phyloP scores from a whole-genome alignment of 2,797 vertebrate genomes.

The Protonibea diacanthus region DNA sequence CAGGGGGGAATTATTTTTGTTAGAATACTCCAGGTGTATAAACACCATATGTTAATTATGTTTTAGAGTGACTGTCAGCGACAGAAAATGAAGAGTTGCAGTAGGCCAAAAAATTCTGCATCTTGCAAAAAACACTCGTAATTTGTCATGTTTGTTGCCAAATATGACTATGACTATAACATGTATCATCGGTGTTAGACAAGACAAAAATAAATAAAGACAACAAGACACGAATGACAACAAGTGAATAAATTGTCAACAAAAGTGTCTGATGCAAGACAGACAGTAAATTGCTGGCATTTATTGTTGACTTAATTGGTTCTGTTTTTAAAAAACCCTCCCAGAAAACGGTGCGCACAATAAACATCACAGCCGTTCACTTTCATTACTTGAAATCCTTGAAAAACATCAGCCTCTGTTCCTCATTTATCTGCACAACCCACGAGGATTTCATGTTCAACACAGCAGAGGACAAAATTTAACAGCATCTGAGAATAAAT shows the following conservation, averaged over 20 bases:
- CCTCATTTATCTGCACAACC: background rate
- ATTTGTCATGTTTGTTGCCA: background rate
- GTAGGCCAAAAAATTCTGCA: conserved; percentile 9
- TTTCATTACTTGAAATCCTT: conserved; percentile 22
- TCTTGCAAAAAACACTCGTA: conserved; percentile 17
- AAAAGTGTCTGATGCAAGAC: background rate
- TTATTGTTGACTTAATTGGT: conserved; percentile 2
- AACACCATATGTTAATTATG: no score
- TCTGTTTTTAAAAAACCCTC: conserved; percentile 14
- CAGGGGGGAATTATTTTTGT: no score
- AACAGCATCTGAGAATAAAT: conserved; percentile 27
- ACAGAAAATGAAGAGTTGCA: conserved; percentile 19
- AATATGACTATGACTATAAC: conserved; percentile 4
- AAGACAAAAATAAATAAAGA: background rate
- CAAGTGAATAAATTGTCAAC: background rate
- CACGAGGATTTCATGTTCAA: conserved; percentile 20
- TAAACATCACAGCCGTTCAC: conserved; percentile 29
- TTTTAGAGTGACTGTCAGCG: conserved; percentile 4
- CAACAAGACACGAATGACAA: background rate
- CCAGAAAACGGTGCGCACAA: background rate
- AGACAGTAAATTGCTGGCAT: background rate
- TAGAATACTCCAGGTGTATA: no score
- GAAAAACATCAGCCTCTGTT: conserved; percentile 4
- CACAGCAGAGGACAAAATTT: conserved; percentile 15
- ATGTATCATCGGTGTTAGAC: background rate